Evolutionary conservation across 2,888 invertebrate species (phyloP), one percentile per base, ranked within the genome.

Genomic region (Eupithecia inturbata): DNA sequence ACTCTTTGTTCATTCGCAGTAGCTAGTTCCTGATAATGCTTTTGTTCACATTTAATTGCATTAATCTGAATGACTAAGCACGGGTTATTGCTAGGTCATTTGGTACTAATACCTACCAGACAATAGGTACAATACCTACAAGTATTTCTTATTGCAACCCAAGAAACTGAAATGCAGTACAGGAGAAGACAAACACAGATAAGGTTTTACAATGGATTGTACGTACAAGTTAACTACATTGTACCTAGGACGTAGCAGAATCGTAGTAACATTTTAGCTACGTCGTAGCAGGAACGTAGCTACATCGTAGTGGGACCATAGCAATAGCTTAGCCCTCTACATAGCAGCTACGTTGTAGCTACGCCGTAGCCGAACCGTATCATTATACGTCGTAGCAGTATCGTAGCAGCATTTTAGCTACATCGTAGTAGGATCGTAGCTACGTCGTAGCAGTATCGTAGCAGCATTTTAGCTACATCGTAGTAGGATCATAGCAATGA

Each of bases 31-130:
- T 76, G 79, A 81, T 82, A 82, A 82, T 82, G 78, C 81, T 81
- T 82, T 85, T 86, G 83, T 84, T 80, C 77, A 53, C n/a, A 53
- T 53, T 86, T 87, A 89, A 76, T 89, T 86, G 82, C 82, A 88
- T 89, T 87, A 87, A 80, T 80, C 77, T 79, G 78, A 82, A 78
- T 80, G 82, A 80, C 75, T 80, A 82, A 80, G 77, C 81, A 81
- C 73, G 73, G 78, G 72, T 77, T 26, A 14, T 57, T 26, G 26
- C 26, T 53, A 9, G 53, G 10, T 4, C 22, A 53, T 22, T 53
- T 53, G 12, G 53, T 9, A 49, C n/a, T 7, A n/a, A n/a, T 36
- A 36, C 36, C 0, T 22, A n/a, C n/a, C 0, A 49, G 10, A 53
- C 12, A 10, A 49, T 49, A n/a, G n/a, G n/a, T n/a, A n/a, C n/a